A percentile compares a stretch with the other conserved stretches of the same genome.
phyloP scores from a whole-genome alignment of 2,797 vertebrate genomes.

The Manis crassicaudata region DNA sequence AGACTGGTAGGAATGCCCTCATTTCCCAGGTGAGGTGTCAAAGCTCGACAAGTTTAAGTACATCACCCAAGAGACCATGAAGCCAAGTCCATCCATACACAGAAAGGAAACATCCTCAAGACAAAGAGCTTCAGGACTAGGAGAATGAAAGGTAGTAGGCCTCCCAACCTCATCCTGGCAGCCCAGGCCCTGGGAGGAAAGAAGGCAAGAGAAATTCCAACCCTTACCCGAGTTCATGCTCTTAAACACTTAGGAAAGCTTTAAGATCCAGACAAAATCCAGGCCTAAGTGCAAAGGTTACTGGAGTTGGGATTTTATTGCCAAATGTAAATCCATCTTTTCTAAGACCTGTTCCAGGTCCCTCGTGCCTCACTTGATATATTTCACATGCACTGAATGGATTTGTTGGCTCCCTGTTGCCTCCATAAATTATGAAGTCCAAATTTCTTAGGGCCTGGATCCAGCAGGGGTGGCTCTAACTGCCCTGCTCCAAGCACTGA shows the following conservation, averaged over 20 bases:
- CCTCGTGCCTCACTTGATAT: slow-evolving; percentile 74
- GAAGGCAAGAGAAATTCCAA: slow-evolving; percentile 67
- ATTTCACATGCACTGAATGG: slow-evolving; percentile 75
- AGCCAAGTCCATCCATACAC: neutral
- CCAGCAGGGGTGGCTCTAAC: slow-evolving; percentile 11
- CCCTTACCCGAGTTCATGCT: slow-evolving; percentile 66
- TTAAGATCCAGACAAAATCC: slow-evolving; percentile 81
- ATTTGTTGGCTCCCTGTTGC: slow-evolving; percentile 77
- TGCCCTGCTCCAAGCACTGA: neutral
- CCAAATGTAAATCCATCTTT: slow-evolving; percentile 80
- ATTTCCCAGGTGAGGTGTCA: neutral
- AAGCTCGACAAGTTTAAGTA: neutral
- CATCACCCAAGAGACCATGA: neutral
- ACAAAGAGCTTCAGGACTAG: neutral
- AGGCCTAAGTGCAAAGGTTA: slow-evolving; percentile 80
- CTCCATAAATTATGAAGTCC: slow-evolving; percentile 73
- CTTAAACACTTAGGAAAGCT: slow-evolving; percentile 77
- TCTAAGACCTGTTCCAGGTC: slow-evolving; percentile 67
- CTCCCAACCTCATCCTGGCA: neutral
- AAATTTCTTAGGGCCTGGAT: slow-evolving; percentile 61
- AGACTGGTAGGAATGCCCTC: neutral
- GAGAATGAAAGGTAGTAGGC: neutral
- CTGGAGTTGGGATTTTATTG: slow-evolving; percentile 78
- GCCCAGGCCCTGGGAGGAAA: neutral
- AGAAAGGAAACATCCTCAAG: neutral